These are phyloP conservation scores for Nephotettix cincticeps DNA, from an alignment of 1,140 invertebrate species.

Conservation along the genomic window DNA sequence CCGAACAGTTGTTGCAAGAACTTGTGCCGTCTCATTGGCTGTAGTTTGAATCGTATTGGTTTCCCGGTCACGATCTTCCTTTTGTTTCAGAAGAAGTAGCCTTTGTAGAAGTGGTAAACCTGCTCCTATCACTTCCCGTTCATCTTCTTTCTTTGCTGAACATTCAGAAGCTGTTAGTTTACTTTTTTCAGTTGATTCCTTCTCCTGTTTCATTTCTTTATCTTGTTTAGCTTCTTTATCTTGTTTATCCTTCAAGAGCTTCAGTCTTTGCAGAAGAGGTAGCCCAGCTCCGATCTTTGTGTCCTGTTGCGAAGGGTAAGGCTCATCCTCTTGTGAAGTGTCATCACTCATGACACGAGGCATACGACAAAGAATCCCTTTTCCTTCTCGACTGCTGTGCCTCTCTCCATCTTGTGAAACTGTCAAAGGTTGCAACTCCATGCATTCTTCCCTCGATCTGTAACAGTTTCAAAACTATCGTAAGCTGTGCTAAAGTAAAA, in stretches of 20 bases:
- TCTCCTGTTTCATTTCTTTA: slow-evolving; percentile 71
- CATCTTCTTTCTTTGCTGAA: slow-evolving; percentile 38
- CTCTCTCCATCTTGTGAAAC: slow-evolving; percentile 31
- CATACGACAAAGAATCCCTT: slow-evolving; percentile 65
- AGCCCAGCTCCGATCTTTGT: slow-evolving; percentile 61
- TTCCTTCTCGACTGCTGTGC: slow-evolving; percentile 44
- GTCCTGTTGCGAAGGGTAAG: slow-evolving; percentile 51
- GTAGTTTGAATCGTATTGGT: slow-evolving; percentile 43
- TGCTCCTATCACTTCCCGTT: slow-evolving; percentile 63
- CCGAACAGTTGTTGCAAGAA: slow-evolving; percentile 34
- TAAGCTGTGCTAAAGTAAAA: too few relatives aligned
- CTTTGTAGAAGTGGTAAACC: slow-evolving; percentile 76
- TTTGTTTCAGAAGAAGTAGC: slow-evolving; percentile 74
- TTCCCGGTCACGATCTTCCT: slow-evolving; percentile 69
- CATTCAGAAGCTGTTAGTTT: slow-evolving; percentile 47
- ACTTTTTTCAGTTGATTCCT: slow-evolving; percentile 53
- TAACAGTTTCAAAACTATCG: slow-evolving; percentile 35
- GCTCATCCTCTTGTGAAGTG: slow-evolving; percentile 53
- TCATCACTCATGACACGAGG: slow-evolving; percentile 66
- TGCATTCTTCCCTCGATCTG: slow-evolving; percentile 56
- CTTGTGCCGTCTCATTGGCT: slow-evolving; percentile 30
- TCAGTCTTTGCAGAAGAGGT: slow-evolving; percentile 67
- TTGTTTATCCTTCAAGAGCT: slow-evolving; percentile 82
- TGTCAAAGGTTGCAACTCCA: slow-evolving; percentile 65
- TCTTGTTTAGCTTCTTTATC: slow-evolving; percentile 59